Percentiles rank a stretch among this genome's conserved stretches.
Evolutionary conservation across 92 coral and sea anemone genomes (phyloP).

Genomic region (Epizoanthus rinbou): DNA sequence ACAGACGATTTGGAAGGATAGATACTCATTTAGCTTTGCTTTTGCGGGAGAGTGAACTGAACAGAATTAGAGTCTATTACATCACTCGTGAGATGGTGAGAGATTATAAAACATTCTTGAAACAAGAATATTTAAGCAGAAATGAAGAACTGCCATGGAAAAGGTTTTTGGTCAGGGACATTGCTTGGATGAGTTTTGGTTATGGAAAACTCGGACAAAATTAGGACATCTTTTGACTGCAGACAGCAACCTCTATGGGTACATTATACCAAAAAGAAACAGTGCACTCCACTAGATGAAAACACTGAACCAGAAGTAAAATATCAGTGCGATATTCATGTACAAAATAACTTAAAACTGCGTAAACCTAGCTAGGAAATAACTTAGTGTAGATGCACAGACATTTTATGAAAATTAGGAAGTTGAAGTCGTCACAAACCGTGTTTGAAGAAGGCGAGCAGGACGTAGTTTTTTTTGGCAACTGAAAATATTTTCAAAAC

Average conservation of each 20-base stretch:
- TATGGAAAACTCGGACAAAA: background rate
- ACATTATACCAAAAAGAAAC: too few species aligned
- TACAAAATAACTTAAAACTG: background rate
- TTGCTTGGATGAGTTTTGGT: constrained; percentile 11
- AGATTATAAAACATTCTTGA: background rate
- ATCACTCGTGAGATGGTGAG: background rate
- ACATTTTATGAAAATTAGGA: background rate
- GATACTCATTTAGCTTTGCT: too few species aligned
- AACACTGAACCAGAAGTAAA: too few species aligned
- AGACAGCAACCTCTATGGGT: too few species aligned
- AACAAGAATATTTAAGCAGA: background rate
- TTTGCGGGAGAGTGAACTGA: background rate
- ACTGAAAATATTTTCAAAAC: too few species aligned
- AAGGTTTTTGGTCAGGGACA: background rate
- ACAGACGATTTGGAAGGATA: constrained; percentile 23
- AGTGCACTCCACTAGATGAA: too few species aligned
- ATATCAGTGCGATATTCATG: too few species aligned
- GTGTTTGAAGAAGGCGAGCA: too few species aligned
- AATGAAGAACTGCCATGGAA: background rate
- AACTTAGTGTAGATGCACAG: background rate
- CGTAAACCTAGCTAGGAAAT: background rate
- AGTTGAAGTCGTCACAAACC: background rate
- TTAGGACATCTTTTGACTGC: too few species aligned
- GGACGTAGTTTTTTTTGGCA: too few species aligned
- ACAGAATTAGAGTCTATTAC: background rate